Evolutionary conservation across 2,113 vertebrate species (phyloP).

Genomic region (Grus americana): DNA sequence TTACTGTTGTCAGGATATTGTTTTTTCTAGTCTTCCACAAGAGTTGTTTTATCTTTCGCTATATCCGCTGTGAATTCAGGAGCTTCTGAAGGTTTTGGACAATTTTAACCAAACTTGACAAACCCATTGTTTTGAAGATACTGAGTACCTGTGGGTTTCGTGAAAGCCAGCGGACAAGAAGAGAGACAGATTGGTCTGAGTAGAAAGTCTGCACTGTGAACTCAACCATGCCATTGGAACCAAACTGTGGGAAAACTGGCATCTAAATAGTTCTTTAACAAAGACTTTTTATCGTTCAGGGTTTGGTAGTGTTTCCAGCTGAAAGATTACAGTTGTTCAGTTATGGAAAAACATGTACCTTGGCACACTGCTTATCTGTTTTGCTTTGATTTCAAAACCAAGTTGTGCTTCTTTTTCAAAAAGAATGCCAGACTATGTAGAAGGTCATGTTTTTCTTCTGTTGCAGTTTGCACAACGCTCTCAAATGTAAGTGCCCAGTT

Average conservation of each 20-base stretch:
- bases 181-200: neutral
- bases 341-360: neutral
- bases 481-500: neutral
- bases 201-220: neutral
- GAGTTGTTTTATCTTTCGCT: neutral
- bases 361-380: slow-evolving; percentile 10
- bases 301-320: neutral
- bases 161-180: neutral
- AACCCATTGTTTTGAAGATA: neutral
- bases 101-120: neutral
- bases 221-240: neutral
- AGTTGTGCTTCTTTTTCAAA: neutral
- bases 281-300: neutral
- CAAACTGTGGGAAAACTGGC: neutral
- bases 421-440: neutral
- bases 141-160: neutral
- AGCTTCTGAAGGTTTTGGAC: neutral
- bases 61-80: fast-evolving
- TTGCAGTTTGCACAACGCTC: neutral
- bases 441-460: neutral
- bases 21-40: neutral
- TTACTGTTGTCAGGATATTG: neutral
- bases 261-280: neutral
- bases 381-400: neutral
- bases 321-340: neutral